Conservation (phyloP, 2,888 invertebrate genomes). For the Hemistola chrysoprasaria region DNA sequence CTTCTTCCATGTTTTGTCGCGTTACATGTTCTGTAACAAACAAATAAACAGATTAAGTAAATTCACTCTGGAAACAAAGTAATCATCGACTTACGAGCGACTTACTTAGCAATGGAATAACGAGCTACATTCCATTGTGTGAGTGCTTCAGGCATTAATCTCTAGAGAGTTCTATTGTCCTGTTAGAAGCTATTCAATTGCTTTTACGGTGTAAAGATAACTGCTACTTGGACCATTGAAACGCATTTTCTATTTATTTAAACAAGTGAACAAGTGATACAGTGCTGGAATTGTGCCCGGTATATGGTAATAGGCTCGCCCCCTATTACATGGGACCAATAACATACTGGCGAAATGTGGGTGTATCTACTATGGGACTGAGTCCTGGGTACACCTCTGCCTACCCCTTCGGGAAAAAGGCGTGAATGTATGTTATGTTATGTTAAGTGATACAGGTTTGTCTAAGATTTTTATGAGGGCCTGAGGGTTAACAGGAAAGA, state of each 20-base stretch:
- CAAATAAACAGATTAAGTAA: conserved; percentile 32
- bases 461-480: too few species aligned
- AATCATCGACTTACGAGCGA: conserved; percentile 53
- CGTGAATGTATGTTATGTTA: too few species aligned
- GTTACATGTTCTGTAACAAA: conserved; percentile 78
- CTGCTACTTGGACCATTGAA: conserved; percentile 11
- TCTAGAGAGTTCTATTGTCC: conserved; percentile 61
- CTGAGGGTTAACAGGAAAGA: too few species aligned
- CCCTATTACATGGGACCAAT: too few species aligned
- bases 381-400: too few species aligned
- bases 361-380: too few species aligned
- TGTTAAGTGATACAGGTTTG: too few species aligned
- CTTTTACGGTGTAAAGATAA: conserved; percentile 8
- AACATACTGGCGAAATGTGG: too few species aligned
- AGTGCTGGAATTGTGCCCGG: too few species aligned
- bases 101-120: conserved; percentile 53
- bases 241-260: too few species aligned
- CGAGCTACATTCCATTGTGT: conserved; percentile 50
- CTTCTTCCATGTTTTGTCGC: conserved; percentile 63
- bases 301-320: too few species aligned
- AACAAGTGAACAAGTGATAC: conserved; percentile 4
- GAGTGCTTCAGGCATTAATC: conserved; percentile 44
- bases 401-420: too few species aligned
- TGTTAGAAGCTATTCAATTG: conserved; percentile 41
- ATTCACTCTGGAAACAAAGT: conserved; percentile 32